A percentile compares a stretch with the other conserved stretches of the same genome.
These are phyloP conservation scores for Centropus unirufus DNA, from an alignment of 2,113 vertebrate species.

Conservation along the genomic window DNA sequence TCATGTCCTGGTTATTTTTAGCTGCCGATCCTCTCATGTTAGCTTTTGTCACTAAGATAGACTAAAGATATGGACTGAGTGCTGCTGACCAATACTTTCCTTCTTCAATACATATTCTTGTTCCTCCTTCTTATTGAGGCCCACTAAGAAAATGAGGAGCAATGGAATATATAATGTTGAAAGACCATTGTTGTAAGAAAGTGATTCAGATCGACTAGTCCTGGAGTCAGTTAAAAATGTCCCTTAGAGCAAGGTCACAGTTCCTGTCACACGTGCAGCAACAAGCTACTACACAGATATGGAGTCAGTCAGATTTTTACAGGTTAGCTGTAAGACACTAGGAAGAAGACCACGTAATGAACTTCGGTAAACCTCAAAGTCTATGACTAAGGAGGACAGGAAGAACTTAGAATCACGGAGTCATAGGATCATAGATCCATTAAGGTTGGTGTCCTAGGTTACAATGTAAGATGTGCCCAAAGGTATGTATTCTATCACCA, in stretches of 20 bases:
- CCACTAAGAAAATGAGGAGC: not conserved
- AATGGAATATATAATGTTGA: not conserved
- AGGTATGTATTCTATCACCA: too few species aligned
- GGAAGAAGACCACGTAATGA: not conserved
- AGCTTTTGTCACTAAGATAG: not conserved
- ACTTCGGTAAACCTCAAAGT: not conserved
- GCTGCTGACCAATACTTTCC: not conserved
- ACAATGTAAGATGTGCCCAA: too few species aligned
- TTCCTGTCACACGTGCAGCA: not conserved
- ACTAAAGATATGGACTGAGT: not conserved
- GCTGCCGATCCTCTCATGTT: not conserved
- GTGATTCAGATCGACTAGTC: not conserved
- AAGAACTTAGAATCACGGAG: not conserved
- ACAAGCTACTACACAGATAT: fast-evolving
- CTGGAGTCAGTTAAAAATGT: not conserved
- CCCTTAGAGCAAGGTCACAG: not conserved
- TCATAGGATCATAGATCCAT: too few species aligned
- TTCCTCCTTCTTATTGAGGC: not conserved
- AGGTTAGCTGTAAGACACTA: not conserved
- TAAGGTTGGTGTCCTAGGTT: too few species aligned
- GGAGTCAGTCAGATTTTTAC: not conserved
- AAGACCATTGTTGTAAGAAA: not conserved
- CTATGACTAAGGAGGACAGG: not conserved
- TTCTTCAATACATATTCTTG: not conserved
- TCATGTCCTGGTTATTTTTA: not conserved